Conservation (phyloP, 2,797 vertebrate genomes). For the Cossypha niveicapilla region DNA sequence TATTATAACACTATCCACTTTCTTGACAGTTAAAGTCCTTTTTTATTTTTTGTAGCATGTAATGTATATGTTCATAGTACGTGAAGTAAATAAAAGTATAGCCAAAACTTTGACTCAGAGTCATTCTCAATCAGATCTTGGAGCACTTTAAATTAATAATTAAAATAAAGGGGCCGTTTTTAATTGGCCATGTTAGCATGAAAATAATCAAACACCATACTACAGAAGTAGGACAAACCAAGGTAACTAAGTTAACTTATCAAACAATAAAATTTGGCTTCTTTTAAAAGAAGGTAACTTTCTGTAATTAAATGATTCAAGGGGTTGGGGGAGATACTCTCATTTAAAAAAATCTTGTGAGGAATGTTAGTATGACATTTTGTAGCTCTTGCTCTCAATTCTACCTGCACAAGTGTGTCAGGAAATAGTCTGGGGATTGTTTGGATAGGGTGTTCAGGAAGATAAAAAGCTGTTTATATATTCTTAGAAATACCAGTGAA, state of each 20-base stretch:
- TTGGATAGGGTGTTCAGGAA: background rate
- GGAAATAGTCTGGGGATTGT: background rate
- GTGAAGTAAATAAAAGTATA: conserved; percentile 94
- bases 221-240: background rate
- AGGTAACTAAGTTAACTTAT: background rate
- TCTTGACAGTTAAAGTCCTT: conserved; percentile 86
- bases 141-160: background rate
- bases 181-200: rapidly evolving
- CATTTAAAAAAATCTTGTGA: background rate
- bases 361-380: background rate
- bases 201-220: background rate
- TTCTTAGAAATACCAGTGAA: background rate
- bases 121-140: conserved; percentile 51
- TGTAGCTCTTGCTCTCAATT: background rate
- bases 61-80: conserved; percentile 91
- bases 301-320: background rate
- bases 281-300: background rate
- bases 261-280: background rate
- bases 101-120: conserved; percentile 74
- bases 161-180: background rate
- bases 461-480: background rate
- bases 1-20: conserved; percentile 98
- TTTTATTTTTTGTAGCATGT: conserved; percentile 92
- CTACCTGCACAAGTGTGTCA: background rate
- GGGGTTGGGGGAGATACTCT: background rate